Percentiles rank a stretch among this genome's conserved stretches.
Evolutionary conservation across 2,797 vertebrate species (phyloP).

Genomic region (Alauda arvensis): DNA sequence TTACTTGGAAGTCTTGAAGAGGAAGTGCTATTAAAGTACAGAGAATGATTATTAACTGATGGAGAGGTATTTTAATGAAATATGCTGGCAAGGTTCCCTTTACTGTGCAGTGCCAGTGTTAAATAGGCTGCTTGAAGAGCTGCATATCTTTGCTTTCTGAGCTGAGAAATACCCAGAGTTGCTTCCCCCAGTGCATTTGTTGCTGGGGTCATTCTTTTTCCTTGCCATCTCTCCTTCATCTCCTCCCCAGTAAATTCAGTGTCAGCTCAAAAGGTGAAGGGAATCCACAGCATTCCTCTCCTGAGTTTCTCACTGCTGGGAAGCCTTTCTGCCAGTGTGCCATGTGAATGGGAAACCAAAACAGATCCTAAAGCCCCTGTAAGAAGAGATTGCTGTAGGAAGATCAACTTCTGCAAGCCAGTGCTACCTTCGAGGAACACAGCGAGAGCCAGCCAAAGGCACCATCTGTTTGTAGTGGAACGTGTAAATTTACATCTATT

Average conservation of each 20-base stretch:
- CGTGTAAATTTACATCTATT: slow-evolving; percentile 64
- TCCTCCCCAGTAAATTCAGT: background rate
- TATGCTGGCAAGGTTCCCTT: slow-evolving; percentile 21
- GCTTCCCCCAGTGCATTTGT: background rate
- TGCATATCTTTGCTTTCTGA: background rate
- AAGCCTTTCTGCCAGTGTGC: slow-evolving; percentile 20
- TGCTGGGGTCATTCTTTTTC: slow-evolving; percentile 10
- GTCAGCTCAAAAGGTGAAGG: slow-evolving; percentile 30
- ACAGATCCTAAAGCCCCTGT: background rate
- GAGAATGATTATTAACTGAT: slow-evolving; percentile 31
- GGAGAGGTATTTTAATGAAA: slow-evolving; percentile 52
- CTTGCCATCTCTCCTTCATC: slow-evolving; percentile 18
- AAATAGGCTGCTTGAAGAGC: slow-evolving; percentile 23
- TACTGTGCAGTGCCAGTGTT: background rate
- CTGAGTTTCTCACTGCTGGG: slow-evolving; percentile 1
- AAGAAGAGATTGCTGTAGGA: background rate
- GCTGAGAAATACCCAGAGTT: background rate
- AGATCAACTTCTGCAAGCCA: background rate
- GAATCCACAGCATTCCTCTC: background rate
- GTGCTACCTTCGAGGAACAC: slow-evolving; percentile 60
- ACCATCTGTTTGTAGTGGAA: slow-evolving; percentile 68
- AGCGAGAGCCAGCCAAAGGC: slow-evolving; percentile 47
- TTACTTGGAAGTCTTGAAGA: slow-evolving; percentile 22
- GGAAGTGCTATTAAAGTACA: background rate
- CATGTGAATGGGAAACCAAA: slow-evolving; percentile 19